These are phyloP conservation scores for Alligator sinensis DNA, from an alignment of 2,113 vertebrate species.

Conservation along the genomic window DNA sequence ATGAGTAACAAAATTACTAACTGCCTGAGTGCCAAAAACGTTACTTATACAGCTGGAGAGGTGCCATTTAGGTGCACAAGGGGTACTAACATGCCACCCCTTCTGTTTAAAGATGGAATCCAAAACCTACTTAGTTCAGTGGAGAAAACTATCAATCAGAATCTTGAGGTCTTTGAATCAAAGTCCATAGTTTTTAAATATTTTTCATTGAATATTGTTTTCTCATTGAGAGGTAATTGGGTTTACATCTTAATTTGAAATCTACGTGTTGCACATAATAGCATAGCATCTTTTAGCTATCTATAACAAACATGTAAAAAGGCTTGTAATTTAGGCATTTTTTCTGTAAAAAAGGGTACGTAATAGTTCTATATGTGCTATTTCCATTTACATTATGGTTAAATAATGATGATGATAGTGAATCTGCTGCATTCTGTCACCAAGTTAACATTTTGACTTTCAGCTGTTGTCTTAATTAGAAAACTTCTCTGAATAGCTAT, in stretches of 20 bases:
- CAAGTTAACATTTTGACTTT: neutral
- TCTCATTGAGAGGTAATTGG: neutral
- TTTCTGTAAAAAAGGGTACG: neutral
- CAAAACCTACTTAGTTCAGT: neutral
- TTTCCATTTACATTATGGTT: neutral
- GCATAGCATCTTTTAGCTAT: neutral
- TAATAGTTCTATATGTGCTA: neutral
- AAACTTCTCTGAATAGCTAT: neutral
- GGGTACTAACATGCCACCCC: neutral
- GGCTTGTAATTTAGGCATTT: neutral
- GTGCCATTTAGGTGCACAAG: no score
- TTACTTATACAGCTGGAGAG: no score
- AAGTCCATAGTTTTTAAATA: neutral
- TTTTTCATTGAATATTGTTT: neutral
- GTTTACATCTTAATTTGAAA: slow-evolving; percentile 37
- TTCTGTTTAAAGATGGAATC: neutral
- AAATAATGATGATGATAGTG: neutral
- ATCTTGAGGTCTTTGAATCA: neutral
- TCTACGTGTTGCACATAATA: slow-evolving; percentile 24
- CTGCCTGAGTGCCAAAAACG: no score
- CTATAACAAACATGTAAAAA: neutral
- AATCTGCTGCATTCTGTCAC: neutral
- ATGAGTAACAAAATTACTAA: no score
- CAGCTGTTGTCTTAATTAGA: neutral
- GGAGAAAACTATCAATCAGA: neutral